A percentile compares a stretch with the other conserved stretches of the same genome.
These are phyloP conservation scores for Eptatretus burgeri DNA, from an alignment of 2,113 vertebrate genomes.

Conservation along the genomic window DNA sequence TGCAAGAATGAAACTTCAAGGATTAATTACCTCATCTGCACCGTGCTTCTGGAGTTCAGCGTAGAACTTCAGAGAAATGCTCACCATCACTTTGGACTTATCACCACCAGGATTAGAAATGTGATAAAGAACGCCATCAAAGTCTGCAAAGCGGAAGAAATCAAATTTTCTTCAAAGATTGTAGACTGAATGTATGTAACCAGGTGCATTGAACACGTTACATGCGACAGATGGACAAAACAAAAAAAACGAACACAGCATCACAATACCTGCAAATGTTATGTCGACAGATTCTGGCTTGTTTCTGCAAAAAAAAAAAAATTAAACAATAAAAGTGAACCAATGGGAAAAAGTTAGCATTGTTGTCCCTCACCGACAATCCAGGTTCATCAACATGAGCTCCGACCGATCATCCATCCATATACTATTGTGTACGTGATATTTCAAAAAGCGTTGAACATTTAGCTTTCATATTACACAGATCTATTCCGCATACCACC, in stretches of 20 bases:
- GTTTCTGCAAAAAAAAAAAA: constrained; percentile 29
- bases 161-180: not conserved
- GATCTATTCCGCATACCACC: too few species aligned
- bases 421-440: too few species aligned
- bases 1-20: not conserved
- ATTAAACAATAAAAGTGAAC: too few species aligned
- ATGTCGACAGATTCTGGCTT: constrained; percentile 94
- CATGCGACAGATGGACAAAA: too few species aligned
- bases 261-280: constrained; percentile 70
- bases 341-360: too few species aligned
- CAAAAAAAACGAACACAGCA: not conserved
- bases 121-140: constrained; percentile 95
- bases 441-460: too few species aligned
- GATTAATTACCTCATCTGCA: constrained; percentile 47
- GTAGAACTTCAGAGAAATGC: constrained; percentile 98
- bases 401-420: too few species aligned
- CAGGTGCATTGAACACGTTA: too few species aligned
- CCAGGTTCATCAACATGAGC: too few species aligned
- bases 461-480: too few species aligned
- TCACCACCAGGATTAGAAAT: constrained; percentile 95
- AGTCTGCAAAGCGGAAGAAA: constrained; percentile 27
- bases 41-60: constrained; percentile 91
- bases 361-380: too few species aligned
- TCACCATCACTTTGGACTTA: constrained; percentile 97
- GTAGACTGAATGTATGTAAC: not conserved